These are phyloP conservation scores for Heterohyrax brucei DNA, from an alignment of 2,797 vertebrate species.

Conservation along the genomic window DNA sequence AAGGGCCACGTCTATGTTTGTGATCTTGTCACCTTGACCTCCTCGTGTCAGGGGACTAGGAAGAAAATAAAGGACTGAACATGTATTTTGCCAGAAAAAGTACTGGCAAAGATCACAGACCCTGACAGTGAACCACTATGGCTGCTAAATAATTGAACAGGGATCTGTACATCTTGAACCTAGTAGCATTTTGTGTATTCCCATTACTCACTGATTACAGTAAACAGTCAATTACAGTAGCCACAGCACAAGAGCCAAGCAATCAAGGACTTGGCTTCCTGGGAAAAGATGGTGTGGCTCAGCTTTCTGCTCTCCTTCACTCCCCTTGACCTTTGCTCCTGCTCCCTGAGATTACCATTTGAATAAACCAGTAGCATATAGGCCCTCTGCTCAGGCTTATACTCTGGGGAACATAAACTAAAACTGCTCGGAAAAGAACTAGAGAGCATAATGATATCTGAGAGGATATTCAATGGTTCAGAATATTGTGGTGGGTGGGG, in stretches of 20 bases:
- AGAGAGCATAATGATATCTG: neutral
- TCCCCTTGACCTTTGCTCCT: neutral
- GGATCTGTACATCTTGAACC: neutral
- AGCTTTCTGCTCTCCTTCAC: neutral
- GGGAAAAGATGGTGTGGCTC: neutral
- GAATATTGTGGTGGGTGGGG: neutral
- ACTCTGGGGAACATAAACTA: neutral
- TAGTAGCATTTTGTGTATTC: neutral
- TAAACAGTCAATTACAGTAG: neutral
- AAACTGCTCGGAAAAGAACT: neutral
- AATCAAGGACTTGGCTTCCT: neutral
- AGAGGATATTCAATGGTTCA: neutral
- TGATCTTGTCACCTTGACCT: neutral
- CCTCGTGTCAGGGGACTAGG: neutral
- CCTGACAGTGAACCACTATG: neutral
- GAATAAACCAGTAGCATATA: neutral
- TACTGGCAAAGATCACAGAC: neutral
- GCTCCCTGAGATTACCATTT: neutral
- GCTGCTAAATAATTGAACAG: neutral
- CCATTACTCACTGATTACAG: neutral
- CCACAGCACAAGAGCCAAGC: neutral
- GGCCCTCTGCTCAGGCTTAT: neutral
- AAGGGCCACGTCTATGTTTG: neutral
- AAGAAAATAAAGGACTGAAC: constrained; percentile 13
- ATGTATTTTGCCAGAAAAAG: neutral